These are phyloP conservation scores for Polylopha cassiicola DNA, from an alignment of 2,888 invertebrate genomes.

Conservation along the genomic window DNA sequence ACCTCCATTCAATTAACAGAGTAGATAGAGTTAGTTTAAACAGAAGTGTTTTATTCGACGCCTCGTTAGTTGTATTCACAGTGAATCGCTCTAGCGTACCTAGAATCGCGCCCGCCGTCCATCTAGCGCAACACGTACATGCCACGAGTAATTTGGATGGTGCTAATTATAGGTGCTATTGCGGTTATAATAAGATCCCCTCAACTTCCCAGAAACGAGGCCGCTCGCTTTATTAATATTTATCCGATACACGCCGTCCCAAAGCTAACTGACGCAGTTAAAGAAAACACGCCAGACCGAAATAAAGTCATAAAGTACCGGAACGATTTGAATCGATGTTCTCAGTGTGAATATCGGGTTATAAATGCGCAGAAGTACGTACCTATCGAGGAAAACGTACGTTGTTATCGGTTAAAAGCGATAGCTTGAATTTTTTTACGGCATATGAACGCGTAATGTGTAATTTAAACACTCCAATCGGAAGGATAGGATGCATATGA, in stretches of 20 bases:
- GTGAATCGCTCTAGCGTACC: no score
- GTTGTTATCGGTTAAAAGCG: slow-evolving; percentile 37
- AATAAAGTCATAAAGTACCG: slow-evolving; percentile 75
- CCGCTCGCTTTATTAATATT: slow-evolving; percentile 76
- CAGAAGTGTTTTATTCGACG: no score
- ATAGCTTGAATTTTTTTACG: slow-evolving; percentile 38
- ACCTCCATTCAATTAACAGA: no score
- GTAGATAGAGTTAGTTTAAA: no score
- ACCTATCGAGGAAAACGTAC: slow-evolving; percentile 54
- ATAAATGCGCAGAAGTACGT: slow-evolving; percentile 58
- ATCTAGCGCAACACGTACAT: slow-evolving; percentile 63
- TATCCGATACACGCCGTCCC: slow-evolving; percentile 72
- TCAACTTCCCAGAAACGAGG: slow-evolving; percentile 76
- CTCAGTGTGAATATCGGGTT: slow-evolving; percentile 58
- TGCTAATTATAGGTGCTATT: slow-evolving; percentile 77
- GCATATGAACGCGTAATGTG: slow-evolving; percentile 36
- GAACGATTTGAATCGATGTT: slow-evolving; percentile 73
- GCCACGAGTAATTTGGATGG: slow-evolving; percentile 70
- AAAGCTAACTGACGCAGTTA: slow-evolving; percentile 74
- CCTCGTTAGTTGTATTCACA: no score
- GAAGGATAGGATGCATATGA: slow-evolving; percentile 6
- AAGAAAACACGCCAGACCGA: slow-evolving; percentile 72
- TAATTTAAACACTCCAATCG: slow-evolving; percentile 9
- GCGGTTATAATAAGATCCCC: slow-evolving; percentile 78
- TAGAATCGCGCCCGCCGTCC: slow-evolving; percentile 64